Percentiles rank a stretch among this genome's conserved stretches.
Evolutionary conservation across 2,113 vertebrate genomes (phyloP).

Genomic region (Panthera uncia): DNA sequence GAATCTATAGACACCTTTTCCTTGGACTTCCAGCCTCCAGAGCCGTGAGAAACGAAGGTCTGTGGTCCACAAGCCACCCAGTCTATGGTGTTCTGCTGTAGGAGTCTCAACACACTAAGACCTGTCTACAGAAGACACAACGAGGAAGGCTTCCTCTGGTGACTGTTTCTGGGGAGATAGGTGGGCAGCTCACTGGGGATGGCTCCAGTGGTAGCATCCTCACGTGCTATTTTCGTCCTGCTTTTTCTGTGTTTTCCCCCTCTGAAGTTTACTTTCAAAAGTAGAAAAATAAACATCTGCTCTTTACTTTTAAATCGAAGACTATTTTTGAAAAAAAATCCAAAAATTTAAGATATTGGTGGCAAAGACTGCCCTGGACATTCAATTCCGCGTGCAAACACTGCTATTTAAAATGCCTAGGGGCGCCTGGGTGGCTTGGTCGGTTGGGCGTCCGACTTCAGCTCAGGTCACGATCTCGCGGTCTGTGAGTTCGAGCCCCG

Average conservation of each 20-base stretch:
- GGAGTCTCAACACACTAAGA: neutral
- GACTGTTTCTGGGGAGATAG: neutral
- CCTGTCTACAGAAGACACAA: neutral
- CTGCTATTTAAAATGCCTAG: neutral
- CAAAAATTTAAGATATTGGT: neutral
- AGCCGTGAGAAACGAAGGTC: neutral
- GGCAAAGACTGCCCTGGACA: neutral
- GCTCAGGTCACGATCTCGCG: no score
- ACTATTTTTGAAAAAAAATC: neutral
- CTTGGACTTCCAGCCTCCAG: neutral
- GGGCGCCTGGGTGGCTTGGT: no score
- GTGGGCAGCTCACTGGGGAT: neutral
- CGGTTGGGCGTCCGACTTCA: fast-evolving
- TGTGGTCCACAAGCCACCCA: neutral
- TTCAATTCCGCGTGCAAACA: neutral
- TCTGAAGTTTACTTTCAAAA: neutral
- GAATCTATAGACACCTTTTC: neutral
- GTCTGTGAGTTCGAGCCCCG: no score
- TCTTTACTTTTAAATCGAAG: neutral
- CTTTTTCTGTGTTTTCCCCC: neutral
- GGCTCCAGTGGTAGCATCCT: no score
- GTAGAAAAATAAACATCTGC: neutral
- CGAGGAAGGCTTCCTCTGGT: neutral
- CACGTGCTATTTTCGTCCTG: neutral
- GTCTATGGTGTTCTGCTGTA: neutral